Evolutionary conservation across 2,888 invertebrate genomes (phyloP).

Genomic region (Polylopha cassiicola): DNA sequence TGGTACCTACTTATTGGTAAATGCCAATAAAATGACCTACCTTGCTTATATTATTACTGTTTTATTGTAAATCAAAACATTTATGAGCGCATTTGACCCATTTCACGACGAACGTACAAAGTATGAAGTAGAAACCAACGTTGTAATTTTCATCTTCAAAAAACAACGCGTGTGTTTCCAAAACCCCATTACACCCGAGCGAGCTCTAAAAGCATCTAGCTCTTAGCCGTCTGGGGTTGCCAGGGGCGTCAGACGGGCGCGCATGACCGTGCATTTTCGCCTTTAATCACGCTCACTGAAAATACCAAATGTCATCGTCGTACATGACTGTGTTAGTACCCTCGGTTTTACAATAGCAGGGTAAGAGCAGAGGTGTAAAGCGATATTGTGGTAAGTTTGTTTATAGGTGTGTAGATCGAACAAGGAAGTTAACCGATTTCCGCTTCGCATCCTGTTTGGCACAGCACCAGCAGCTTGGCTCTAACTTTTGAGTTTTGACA

Average conservation of each 20-base stretch:
- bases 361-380: slow-evolving; percentile 23
- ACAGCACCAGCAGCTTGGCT: slow-evolving; percentile 30
- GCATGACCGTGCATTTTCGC: slow-evolving; percentile 23
- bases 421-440: slow-evolving; percentile 33
- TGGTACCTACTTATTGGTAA: too few relatives aligned
- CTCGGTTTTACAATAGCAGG: too few relatives aligned
- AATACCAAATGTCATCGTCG: too few relatives aligned
- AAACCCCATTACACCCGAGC: background rate
- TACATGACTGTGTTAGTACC: too few relatives aligned
- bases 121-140: too few relatives aligned
- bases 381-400: slow-evolving; percentile 11
- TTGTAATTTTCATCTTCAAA: too few relatives aligned
- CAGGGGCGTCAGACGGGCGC: slow-evolving; percentile 18
- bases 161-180: too few relatives aligned
- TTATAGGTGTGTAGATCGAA: slow-evolving; percentile 14
- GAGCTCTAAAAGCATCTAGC: slow-evolving; percentile 8
- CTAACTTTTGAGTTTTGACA: slow-evolving; percentile 34
- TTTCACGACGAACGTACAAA: too few relatives aligned
- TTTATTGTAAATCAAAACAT: too few relatives aligned
- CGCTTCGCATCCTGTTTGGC: slow-evolving; percentile 35
- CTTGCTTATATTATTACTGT: slow-evolving; percentile 8
- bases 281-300: too few relatives aligned
- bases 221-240: slow-evolving; percentile 1
- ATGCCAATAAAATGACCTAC: slow-evolving; percentile 1
- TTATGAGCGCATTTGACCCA: too few relatives aligned